phyloP scores from a whole-genome alignment of 2,797 vertebrate species.

The Uromys caudimaculatus region DNA sequence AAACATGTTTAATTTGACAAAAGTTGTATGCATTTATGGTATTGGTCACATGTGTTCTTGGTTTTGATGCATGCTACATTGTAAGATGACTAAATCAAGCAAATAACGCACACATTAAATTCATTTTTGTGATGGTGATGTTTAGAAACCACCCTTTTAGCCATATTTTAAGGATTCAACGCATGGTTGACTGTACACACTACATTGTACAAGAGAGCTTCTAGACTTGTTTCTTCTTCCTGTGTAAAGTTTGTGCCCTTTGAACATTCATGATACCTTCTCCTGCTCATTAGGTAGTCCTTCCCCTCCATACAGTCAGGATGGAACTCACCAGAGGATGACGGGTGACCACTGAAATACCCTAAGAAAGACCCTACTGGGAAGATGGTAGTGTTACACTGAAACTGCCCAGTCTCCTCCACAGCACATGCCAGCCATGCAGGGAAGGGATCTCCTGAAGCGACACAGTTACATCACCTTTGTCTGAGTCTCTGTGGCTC shows the following conservation, averaged over 20 bases:
- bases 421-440: neutral
- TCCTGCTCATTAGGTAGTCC: neutral
- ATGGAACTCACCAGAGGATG: neutral
- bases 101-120: neutral
- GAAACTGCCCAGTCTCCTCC: neutral
- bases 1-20: neutral
- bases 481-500: neutral
- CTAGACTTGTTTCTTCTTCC: neutral
- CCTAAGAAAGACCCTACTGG: neutral
- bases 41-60: neutral
- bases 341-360: neutral
- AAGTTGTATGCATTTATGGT: neutral
- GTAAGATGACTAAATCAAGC: neutral
- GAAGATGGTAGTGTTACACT: neutral
- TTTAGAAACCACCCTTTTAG: neutral
- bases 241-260: neutral
- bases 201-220: neutral
- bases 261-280: neutral
- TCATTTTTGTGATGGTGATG: neutral
- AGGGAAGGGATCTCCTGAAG: conserved; percentile 31
- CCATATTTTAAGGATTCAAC: neutral
- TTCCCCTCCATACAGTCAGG: neutral
- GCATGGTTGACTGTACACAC: neutral
- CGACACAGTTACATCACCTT: neutral
- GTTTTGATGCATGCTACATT: neutral